phyloP scores from a whole-genome alignment of 2,888 invertebrate species.

The Parelbella ahira region DNA sequence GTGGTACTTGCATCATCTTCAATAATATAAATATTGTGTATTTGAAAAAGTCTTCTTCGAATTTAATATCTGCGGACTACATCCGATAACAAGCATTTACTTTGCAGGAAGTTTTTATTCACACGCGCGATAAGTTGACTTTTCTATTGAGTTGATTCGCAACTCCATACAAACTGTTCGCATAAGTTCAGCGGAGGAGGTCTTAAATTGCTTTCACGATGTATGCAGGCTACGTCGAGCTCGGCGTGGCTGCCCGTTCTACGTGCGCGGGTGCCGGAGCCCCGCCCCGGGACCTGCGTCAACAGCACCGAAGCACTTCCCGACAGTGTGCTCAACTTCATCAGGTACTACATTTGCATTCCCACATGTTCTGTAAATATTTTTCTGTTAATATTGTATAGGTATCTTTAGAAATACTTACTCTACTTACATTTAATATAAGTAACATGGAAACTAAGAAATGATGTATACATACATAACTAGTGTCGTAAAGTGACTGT shows the following conservation, averaged over 20 bases:
- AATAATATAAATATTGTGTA: too few species aligned
- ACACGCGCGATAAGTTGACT: constrained; percentile 20
- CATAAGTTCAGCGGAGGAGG: constrained; percentile 17
- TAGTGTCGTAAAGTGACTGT: too few species aligned
- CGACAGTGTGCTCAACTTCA: constrained; percentile 84
- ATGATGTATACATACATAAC: too few species aligned
- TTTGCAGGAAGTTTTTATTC: constrained; percentile 19
- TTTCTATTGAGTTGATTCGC: constrained; percentile 20
- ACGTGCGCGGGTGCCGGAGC: constrained; percentile 82
- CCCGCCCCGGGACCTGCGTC: constrained; percentile 84
- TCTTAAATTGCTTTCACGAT: constrained; percentile 22
- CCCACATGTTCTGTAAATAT: too few species aligned
- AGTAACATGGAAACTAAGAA: too few species aligned
- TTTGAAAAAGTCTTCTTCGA: too few species aligned
- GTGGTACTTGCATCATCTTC: too few species aligned
- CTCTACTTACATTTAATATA: too few species aligned
- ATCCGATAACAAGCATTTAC: constrained; percentile 17
- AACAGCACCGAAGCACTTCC: constrained; percentile 83
- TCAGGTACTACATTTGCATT: too few species aligned
- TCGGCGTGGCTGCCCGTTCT: constrained; percentile 86
- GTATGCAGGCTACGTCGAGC: constrained; percentile 77
- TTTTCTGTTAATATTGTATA: too few species aligned
- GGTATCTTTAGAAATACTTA: too few species aligned
- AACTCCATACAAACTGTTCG: constrained; percentile 20
- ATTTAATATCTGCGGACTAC: constrained; percentile 14